Percentiles rank a stretch among this genome's conserved stretches.
Conservation (phyloP, 2,888 invertebrate genomes). For the Xanthorhoe spadicearia region DNA sequence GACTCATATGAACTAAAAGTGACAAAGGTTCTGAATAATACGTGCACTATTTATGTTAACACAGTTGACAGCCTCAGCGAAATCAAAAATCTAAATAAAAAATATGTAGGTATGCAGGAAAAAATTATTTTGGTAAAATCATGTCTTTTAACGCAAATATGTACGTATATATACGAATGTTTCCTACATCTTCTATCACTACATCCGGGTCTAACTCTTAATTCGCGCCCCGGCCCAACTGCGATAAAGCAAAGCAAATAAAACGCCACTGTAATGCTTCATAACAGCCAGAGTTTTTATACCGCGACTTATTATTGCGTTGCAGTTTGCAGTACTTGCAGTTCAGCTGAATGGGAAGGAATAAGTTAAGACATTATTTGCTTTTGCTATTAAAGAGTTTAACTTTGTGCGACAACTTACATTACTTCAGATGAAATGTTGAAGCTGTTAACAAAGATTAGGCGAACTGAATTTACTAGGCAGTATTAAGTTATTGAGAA, state of each 20-base stretch:
- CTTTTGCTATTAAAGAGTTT: slow-evolving; percentile 41
- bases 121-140: background rate
- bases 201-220: slow-evolving; percentile 36
- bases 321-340: too few relatives aligned
- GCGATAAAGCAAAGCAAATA: slow-evolving; percentile 49
- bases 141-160: background rate
- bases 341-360: slow-evolving; percentile 48
- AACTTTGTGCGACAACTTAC: slow-evolving; percentile 25
- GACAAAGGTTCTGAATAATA: background rate
- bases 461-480: background rate
- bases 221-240: slow-evolving; percentile 40
- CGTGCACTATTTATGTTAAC: background rate
- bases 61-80: background rate
- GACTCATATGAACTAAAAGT: too few relatives aligned
- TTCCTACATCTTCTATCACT: slow-evolving; percentile 9
- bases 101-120: background rate
- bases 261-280: slow-evolving; percentile 56
- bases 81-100: background rate
- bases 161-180: too few relatives aligned
- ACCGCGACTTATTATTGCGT: slow-evolving; percentile 53
- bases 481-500: background rate
- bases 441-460: background rate
- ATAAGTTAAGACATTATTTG: slow-evolving; percentile 47
- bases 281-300: slow-evolving; percentile 60
- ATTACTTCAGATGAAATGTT: slow-evolving; percentile 19